A percentile compares a stretch with the other conserved stretches of the same genome.
phyloP scores from a whole-genome alignment of 1,140 invertebrate genomes.

The Bombus fervidus region DNA sequence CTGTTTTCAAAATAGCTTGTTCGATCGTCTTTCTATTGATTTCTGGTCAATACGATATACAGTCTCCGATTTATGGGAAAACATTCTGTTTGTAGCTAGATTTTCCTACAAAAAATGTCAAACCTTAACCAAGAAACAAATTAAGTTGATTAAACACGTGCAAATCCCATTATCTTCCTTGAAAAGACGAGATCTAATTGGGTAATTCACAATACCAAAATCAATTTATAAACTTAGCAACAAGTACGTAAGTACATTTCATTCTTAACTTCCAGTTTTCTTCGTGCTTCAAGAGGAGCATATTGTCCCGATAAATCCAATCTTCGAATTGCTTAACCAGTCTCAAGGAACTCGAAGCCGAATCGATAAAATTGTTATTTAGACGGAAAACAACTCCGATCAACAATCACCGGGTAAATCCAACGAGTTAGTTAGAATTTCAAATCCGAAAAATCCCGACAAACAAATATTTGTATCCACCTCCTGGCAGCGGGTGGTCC shows the following conservation, averaged over 20 bases:
- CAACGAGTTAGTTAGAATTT: slow-evolving; percentile 12
- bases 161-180: background rate
- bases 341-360: background rate
- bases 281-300: background rate
- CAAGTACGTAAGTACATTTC: background rate
- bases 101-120: no score
- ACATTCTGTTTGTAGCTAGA: no score
- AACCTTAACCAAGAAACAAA: background rate
- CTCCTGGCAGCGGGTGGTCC: background rate
- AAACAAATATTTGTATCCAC: slow-evolving; percentile 39
- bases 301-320: background rate
- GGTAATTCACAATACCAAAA: background rate
- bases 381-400: slow-evolving; percentile 7
- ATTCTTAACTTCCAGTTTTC: background rate
- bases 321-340: background rate
- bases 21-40: background rate
- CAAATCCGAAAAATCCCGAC: slow-evolving; percentile 14
- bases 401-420: background rate
- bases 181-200: no score
- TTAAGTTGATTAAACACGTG: background rate
- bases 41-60: background rate
- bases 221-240: background rate
- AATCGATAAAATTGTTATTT: slow-evolving; percentile 1
- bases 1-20: background rate
- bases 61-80: background rate